These are phyloP conservation scores for Galleria mellonella DNA, from an alignment of 1,140 invertebrate species.

Conservation along the genomic window DNA sequence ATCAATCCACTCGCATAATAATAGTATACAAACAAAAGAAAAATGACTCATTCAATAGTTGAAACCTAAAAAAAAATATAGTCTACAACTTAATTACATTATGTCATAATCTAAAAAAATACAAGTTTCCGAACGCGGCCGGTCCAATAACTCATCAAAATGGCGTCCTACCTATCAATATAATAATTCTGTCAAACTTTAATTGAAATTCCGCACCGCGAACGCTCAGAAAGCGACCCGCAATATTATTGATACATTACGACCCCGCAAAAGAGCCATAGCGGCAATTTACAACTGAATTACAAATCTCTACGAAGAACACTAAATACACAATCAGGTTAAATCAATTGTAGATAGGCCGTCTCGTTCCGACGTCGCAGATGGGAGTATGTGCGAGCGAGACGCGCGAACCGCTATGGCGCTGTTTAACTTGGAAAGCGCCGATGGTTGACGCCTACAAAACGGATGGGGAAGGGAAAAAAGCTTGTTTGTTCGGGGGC, in stretches of 20 bases:
- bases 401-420: slow-evolving; percentile 18
- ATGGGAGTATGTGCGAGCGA: slow-evolving; percentile 8
- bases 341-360: slow-evolving; percentile 50
- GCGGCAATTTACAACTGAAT: slow-evolving; percentile 65
- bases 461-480: slow-evolving; percentile 37
- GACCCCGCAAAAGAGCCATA: slow-evolving; percentile 53
- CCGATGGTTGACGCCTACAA: slow-evolving; percentile 42
- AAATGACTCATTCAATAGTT: too few relatives aligned
- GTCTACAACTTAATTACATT: slow-evolving; percentile 38
- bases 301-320: slow-evolving; percentile 60
- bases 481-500: slow-evolving; percentile 59
- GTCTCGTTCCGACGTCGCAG: slow-evolving; percentile 15
- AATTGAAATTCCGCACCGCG: slow-evolving; percentile 62
- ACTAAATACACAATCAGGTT: slow-evolving; percentile 67
- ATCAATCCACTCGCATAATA: too few relatives aligned
- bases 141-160: slow-evolving; percentile 54
- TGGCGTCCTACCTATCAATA: slow-evolving; percentile 60
- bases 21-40: too few relatives aligned
- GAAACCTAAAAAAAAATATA: slow-evolving; percentile 19
- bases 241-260: slow-evolving; percentile 69
- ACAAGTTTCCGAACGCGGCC: slow-evolving; percentile 16
- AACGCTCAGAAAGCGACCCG: slow-evolving; percentile 36
- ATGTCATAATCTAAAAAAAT: slow-evolving; percentile 19
- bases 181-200: slow-evolving; percentile 70
- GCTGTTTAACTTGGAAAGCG: slow-evolving; percentile 34